A percentile compares a stretch with the other conserved stretches of the same genome.
These are phyloP conservation scores for Orycteropus afer DNA, from an alignment of 2,113 vertebrate species.

Conservation along the genomic window DNA sequence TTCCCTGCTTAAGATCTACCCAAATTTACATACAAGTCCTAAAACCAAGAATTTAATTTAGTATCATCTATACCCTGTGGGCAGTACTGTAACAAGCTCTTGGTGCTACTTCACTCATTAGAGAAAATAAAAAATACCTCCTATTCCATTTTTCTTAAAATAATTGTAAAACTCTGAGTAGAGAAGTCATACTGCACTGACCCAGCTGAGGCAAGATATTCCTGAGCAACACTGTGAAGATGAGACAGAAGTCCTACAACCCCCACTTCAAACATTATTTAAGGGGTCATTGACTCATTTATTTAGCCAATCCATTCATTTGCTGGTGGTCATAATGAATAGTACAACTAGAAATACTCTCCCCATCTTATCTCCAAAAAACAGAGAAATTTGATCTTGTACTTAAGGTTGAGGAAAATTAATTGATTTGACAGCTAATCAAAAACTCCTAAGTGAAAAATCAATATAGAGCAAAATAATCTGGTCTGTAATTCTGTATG, in stretches of 20 bases:
- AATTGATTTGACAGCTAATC: constrained; percentile 83
- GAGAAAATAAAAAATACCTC: background rate
- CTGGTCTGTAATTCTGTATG: constrained; percentile 76
- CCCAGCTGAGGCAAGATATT: background rate
- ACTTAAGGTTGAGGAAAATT: constrained; percentile 76
- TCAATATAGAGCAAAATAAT: constrained; percentile 81
- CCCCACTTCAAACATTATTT: background rate
- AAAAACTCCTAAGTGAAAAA: constrained; percentile 81
- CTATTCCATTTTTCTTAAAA: background rate
- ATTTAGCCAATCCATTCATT: background rate
- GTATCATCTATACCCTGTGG: background rate
- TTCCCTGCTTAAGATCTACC: background rate
- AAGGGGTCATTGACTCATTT: background rate
- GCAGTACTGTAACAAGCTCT: background rate
- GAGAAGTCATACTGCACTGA: background rate
- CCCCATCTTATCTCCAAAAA: constrained; percentile 13
- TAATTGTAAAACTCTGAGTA: background rate
- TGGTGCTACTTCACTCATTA: background rate
- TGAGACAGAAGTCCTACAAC: background rate
- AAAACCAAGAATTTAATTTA: constrained; percentile 42
- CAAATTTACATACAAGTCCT: background rate
- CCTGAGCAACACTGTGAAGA: background rate
- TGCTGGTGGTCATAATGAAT: background rate
- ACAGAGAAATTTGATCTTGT: constrained; percentile 50
- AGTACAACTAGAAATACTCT: background rate